phyloP scores from a whole-genome alignment of 1,140 invertebrate species.

The Branchinecta lindahli region DNA sequence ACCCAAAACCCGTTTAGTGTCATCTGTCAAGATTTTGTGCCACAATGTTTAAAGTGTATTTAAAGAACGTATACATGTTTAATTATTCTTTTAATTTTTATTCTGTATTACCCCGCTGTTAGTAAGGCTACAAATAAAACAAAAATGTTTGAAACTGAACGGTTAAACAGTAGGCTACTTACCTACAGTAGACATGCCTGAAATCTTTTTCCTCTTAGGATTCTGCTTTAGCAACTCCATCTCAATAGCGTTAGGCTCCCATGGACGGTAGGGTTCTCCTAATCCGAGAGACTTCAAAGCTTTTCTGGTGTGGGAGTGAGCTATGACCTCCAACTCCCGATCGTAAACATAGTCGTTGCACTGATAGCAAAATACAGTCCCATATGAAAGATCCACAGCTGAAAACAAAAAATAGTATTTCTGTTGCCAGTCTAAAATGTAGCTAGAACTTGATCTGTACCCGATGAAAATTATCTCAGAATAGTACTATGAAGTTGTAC shows the following conservation, averaged over 20 bases:
- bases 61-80: no score
- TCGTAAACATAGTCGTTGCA: slow-evolving; percentile 89
- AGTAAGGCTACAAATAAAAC: no score
- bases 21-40: no score
- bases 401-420: slow-evolving; percentile 18
- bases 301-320: slow-evolving; percentile 42
- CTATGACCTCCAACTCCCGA: slow-evolving; percentile 41
- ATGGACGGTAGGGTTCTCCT: slow-evolving; percentile 50
- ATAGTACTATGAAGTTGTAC: no score
- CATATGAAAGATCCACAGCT: slow-evolving; percentile 72
- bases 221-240: slow-evolving; percentile 48
- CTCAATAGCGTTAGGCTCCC: slow-evolving; percentile 62
- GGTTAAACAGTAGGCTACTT: slow-evolving; percentile 14
- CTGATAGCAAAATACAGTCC: slow-evolving; percentile 74
- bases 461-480: no score
- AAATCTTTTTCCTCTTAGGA: slow-evolving; percentile 57
- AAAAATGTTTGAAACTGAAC: no score
- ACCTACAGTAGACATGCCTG: slow-evolving; percentile 67
- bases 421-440: no score
- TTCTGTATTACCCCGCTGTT: no score
- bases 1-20: no score
- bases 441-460: no score
- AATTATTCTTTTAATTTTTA: no score
- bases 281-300: slow-evolving; percentile 44
- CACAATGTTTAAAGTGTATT: no score